Evolutionary conservation across 2,888 invertebrate genomes (phyloP), one percentile per base, ranked within the genome.

Genomic region (Sarcophaga variegata): DNA sequence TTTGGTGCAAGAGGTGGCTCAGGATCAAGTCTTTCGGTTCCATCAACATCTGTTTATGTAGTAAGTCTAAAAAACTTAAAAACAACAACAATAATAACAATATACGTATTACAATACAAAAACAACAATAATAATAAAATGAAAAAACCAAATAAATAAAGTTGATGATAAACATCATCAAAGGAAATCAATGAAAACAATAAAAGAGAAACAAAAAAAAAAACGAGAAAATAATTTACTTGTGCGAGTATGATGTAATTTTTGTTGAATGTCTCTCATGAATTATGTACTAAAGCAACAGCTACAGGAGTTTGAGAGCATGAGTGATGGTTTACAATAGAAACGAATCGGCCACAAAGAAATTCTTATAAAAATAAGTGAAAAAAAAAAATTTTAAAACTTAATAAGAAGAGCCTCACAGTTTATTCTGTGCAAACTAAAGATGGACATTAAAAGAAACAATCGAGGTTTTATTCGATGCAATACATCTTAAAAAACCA

Each of bases 11-110:
- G 95, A 91, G 95, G 95, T 94, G 95, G 95, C 92, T 95, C 95
- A 94, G 97, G 97, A 95, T 96, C 96, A 94, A 96, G 96, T 95
- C 95, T 96, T 94, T 96, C 96, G 94, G 97, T 97, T 95, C 97
- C 96, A 94, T 96, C 96, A 92, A 94, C 96, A 93, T 96, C 95
- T 92, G 95, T 94, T 92, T 94, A 94, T 94, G 95, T 94, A 94
- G 95, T 95, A 95, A 95, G 95, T 95, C 94, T 94, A 92, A 91
- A 92, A 91, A 92, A 92, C 91, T 90, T 89, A 90, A 89, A 87
- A 89, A 25, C 85, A 86, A 74, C 37, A 37, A 37, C 37, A 37
- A 37, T 10, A 37, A 37, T 37, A 37, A 37, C 10, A 37, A 37
- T 10, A 37, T 3, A 37, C 3, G 3, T 66, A 59, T 74, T 47